Evolutionary conservation across 2,888 invertebrate genomes (phyloP).

Genomic region (Steinernema hermaphroditum): DNA sequence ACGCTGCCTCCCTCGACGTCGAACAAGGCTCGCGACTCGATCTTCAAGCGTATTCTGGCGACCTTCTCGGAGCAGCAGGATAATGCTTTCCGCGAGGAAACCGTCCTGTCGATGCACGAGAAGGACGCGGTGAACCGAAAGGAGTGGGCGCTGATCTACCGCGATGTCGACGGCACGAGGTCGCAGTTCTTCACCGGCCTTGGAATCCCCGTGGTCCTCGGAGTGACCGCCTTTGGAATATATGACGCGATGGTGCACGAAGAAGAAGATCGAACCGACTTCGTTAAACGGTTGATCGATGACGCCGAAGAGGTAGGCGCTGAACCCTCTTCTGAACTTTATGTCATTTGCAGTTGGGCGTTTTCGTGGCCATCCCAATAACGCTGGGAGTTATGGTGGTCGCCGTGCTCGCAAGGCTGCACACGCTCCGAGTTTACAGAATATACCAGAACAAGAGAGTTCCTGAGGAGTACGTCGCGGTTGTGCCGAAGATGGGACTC

Average conservation of each 20-base stretch:
- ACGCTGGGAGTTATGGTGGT: not conserved
- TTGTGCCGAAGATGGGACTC: not conserved
- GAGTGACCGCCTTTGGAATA: not conserved
- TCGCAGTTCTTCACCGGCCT: constrained; percentile 7
- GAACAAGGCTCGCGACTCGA: not conserved
- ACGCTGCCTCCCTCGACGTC: constrained; percentile 16
- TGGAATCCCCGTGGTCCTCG: not conserved
- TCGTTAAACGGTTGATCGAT: not conserved
- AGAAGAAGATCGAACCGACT: not conserved
- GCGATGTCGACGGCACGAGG: constrained; percentile 18
- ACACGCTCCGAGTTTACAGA: constrained; percentile 13
- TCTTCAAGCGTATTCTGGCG: not conserved
- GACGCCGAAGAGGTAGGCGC: constrained; percentile 11
- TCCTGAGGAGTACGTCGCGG: constrained; percentile 7
- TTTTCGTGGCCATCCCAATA: not conserved
- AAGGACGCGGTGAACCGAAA: not conserved
- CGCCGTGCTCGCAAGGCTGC: not conserved
- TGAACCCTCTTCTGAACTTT: not conserved
- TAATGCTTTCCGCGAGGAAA: not conserved
- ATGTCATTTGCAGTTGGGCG: not conserved
- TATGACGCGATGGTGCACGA: not conserved
- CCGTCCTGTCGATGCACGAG: not conserved
- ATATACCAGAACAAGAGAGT: not conserved
- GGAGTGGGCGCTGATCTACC: constrained; percentile 19
- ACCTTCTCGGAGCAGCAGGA: not conserved